These are phyloP conservation scores for Scophthalmus maximus DNA, from an alignment of 2,113 vertebrate species.

Conservation along the genomic window DNA sequence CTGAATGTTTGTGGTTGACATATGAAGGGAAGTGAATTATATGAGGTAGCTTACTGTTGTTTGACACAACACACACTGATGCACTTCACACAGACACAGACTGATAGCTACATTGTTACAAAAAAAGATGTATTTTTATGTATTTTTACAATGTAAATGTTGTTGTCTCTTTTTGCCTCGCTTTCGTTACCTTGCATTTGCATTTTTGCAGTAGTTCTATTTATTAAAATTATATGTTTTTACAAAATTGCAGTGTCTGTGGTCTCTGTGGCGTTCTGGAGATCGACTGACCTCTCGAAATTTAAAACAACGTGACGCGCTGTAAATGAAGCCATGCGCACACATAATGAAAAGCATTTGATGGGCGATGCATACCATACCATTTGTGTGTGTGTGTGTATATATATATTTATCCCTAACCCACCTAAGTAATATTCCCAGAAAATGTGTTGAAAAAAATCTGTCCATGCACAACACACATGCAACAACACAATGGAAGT, in stretches of 20 bases:
- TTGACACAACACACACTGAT: slow-evolving; percentile 15
- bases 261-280: neutral
- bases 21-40: slow-evolving; percentile 26
- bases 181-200: slow-evolving; percentile 23
- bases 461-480: too few relatives aligned
- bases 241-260: slow-evolving; percentile 25
- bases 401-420: too few relatives aligned
- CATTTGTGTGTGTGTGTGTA: too few relatives aligned
- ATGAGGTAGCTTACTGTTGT: slow-evolving; percentile 11
- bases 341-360: neutral
- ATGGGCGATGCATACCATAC: neutral
- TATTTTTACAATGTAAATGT: slow-evolving; percentile 38
- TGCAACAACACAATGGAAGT: too few relatives aligned
- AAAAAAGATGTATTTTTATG: slow-evolving; percentile 35
- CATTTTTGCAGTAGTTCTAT: slow-evolving; percentile 68
- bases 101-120: neutral
- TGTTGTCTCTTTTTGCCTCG: slow-evolving; percentile 30
- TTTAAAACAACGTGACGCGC: neutral
- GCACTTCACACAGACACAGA: slow-evolving; percentile 19
- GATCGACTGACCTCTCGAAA: slow-evolving; percentile 10
- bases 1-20: slow-evolving; percentile 16
- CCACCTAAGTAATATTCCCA: too few relatives aligned
- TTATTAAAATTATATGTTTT: slow-evolving; percentile 71
- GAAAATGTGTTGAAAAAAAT: too few relatives aligned
- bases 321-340: neutral